Evolutionary conservation across 2,797 vertebrate genomes (phyloP).

Genomic region (Percopsis omiscomaycus): DNA sequence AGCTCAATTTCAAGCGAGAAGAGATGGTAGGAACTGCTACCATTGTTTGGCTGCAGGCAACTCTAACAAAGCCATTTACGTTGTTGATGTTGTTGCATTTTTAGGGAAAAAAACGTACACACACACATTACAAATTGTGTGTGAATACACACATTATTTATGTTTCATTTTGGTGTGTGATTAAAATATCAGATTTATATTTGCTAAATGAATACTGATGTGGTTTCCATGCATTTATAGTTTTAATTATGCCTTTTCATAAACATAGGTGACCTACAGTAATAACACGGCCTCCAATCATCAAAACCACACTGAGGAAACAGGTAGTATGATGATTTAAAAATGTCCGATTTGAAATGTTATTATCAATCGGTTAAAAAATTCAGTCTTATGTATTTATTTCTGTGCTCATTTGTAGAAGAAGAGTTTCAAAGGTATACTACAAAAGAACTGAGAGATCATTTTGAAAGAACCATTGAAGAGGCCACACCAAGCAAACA

Average conservation of each 20-base stretch:
- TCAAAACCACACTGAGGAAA: constrained; percentile 76
- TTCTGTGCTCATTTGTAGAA: constrained; percentile 56
- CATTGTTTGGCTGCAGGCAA: constrained; percentile 26
- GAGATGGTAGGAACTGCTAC: constrained; percentile 75
- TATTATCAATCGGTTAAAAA: neutral
- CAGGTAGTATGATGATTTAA: constrained; percentile 47
- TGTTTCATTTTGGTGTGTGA: no score
- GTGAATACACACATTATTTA: no score
- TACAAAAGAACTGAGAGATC: constrained; percentile 88
- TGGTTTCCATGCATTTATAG: neutral
- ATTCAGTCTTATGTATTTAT: constrained; percentile 16
- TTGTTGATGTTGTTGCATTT: constrained; percentile 13
- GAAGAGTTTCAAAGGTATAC: constrained; percentile 88
- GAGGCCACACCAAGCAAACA: constrained; percentile 81
- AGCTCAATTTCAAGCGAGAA: constrained; percentile 74
- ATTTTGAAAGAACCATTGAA: constrained; percentile 90
- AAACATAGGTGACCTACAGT: constrained; percentile 62
- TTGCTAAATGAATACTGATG: no score
- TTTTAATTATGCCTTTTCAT: constrained; percentile 5
- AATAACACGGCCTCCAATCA: constrained; percentile 59
- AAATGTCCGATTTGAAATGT: neutral
- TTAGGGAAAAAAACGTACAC: constrained; percentile 25
- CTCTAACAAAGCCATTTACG: constrained; percentile 20
- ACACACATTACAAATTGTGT: no score
- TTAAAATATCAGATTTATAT: no score